phyloP scores from a whole-genome alignment of 2,113 vertebrate genomes.

The Syngnathus floridae region DNA sequence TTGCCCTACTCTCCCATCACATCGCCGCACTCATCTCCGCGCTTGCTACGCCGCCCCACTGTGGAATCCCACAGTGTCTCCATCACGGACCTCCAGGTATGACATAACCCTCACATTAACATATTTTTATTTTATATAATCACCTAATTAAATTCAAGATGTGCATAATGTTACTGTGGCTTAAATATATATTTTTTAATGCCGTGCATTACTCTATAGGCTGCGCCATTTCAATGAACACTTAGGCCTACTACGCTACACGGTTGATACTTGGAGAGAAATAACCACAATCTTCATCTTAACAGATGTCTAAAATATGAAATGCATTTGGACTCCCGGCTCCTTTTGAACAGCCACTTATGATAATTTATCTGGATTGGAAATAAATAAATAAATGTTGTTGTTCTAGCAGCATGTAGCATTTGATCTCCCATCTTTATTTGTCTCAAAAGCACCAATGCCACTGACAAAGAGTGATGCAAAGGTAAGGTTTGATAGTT shows the following conservation, averaged over 20 bases:
- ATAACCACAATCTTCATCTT: too few relatives aligned
- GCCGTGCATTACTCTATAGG: too few relatives aligned
- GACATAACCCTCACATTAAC: neutral
- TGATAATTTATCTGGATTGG: neutral
- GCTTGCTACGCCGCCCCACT: constrained; percentile 84
- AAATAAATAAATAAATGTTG: neutral
- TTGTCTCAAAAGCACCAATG: constrained; percentile 48
- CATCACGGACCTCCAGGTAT: constrained; percentile 91
- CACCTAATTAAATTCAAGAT: too few relatives aligned
- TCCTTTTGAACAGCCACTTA: too few relatives aligned
- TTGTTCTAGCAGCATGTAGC: neutral
- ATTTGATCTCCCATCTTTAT: constrained; percentile 23
- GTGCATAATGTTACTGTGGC: too few relatives aligned
- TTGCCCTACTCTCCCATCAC: constrained; percentile 84
- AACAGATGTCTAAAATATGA: too few relatives aligned
- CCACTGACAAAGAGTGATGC: constrained; percentile 32
- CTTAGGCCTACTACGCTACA: too few relatives aligned
- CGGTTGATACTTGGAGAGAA: too few relatives aligned
- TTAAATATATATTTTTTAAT: too few relatives aligned
- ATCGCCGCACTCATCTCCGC: constrained; percentile 88
- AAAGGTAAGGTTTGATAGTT: constrained; percentile 44
- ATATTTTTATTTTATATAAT: too few relatives aligned
- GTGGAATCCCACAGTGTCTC: constrained; percentile 94
- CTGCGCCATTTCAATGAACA: too few relatives aligned
- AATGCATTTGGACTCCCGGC: too few relatives aligned